A percentile compares a stretch with the other conserved stretches of the same genome.
Conservation (phyloP, 2,888 invertebrate species). For the Coleophora flavipennella region DNA sequence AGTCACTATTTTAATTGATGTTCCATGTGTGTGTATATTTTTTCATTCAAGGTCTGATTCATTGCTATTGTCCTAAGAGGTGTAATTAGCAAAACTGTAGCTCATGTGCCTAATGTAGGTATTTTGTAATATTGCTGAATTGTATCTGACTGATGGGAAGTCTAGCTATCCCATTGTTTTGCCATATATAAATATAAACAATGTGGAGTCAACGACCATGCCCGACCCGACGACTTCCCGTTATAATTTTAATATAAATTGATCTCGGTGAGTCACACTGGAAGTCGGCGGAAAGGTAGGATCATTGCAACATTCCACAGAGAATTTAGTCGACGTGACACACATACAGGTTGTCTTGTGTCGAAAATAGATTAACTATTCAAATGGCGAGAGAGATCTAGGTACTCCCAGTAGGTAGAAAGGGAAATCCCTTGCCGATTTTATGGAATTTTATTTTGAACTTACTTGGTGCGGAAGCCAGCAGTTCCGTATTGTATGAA, state of each 20-base stretch:
- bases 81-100: too few species aligned
- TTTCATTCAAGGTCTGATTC: slow-evolving; percentile 1
- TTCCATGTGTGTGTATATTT: neutral
- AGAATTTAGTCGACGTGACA: slow-evolving; percentile 25
- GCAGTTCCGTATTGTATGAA: slow-evolving; percentile 88
- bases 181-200: slow-evolving; percentile 28
- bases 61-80: too few species aligned
- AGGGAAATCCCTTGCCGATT: slow-evolving; percentile 19
- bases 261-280: slow-evolving; percentile 48
- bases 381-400: too few species aligned
- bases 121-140: too few species aligned
- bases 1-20: too few species aligned
- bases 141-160: too few species aligned
- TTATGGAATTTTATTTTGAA: slow-evolving; percentile 28
- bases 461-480: slow-evolving; percentile 87
- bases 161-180: slow-evolving; percentile 34
- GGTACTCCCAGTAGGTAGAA: slow-evolving; percentile 14
- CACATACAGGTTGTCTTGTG: slow-evolving; percentile 1
- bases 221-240: slow-evolving; percentile 52
- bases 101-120: too few species aligned
- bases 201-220: slow-evolving; percentile 56
- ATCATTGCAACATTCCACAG: too few species aligned
- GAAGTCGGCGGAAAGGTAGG: neutral
- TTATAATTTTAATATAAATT: slow-evolving; percentile 47
- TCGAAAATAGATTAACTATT: slow-evolving; percentile 8